phyloP scores from a whole-genome alignment of 2,113 vertebrate species.

The Hoplias malabaricus region DNA sequence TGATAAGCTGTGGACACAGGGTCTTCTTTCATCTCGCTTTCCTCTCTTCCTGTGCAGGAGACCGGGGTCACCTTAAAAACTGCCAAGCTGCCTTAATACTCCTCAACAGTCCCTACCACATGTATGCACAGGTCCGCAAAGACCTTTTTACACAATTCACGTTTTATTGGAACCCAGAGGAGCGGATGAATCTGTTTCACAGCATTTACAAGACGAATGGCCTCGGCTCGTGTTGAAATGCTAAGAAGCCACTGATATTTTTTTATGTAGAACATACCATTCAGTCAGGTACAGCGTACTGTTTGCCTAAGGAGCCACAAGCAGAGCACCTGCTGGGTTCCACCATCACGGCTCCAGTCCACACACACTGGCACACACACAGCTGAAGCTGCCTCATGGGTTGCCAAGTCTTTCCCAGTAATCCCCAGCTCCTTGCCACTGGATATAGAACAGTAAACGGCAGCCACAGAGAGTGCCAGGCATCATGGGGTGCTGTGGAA shows the following conservation, averaged over 20 bases:
- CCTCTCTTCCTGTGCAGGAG: constrained; percentile 40
- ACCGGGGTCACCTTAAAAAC: constrained; percentile 43
- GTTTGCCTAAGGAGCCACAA: constrained; percentile 39
- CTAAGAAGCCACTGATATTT: constrained; percentile 23
- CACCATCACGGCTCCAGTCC: constrained; percentile 24
- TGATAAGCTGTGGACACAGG: constrained; percentile 50
- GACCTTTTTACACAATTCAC: not conserved
- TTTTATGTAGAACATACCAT: constrained; percentile 30
- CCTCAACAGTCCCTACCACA: not conserved
- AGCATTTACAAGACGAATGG: constrained; percentile 15
- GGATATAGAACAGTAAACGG: constrained; percentile 39
- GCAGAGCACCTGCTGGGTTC: constrained; percentile 46
- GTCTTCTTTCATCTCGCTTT: constrained; percentile 46
- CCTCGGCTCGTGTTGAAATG: not conserved
- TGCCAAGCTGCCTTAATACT: constrained; percentile 30
- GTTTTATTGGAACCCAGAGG: constrained; percentile 15
- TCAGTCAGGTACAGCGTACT: constrained; percentile 31
- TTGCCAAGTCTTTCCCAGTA: constrained; percentile 53
- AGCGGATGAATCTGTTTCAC: not conserved
- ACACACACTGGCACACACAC: constrained; percentile 21
- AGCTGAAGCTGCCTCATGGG: constrained; percentile 36
- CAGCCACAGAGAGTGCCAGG: constrained; percentile 42
- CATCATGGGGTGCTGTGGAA: constrained; percentile 30
- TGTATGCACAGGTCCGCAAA: not conserved
- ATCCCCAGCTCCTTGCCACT: constrained; percentile 48